Base-by-base conservation (phyloP, 2,888 invertebrate genomes). In the Stenodema calcarata region DNA sequence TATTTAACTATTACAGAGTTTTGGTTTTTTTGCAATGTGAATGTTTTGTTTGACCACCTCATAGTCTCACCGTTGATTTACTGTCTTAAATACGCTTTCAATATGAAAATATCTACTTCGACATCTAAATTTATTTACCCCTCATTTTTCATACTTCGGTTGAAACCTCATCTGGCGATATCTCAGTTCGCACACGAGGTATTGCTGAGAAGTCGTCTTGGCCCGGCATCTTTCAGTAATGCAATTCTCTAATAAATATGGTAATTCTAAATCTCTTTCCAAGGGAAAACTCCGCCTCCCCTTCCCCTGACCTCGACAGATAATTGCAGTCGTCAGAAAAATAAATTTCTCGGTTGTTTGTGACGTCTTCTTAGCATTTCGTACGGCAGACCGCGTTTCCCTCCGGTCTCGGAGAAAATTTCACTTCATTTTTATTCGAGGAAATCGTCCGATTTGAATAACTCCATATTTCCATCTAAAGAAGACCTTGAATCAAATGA, bases 171-270 rank as follows among this genome's bases (percentile, higher is more conserved):
- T 50, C 50, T n/a, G 16, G 50, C 50, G 16, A 50, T 50, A 50
- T 50, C n/a, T 50, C n/a, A n/a, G 50, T 50, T 50, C 50, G 6
- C 50, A 6, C 50, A n/a, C 50, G 50, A 50, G n/a, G 16, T 44
- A 44, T 44, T 44, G 14, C 44, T 44, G 44, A 44, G 44, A 44
- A 44, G 44, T 44, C 44, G 44, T 16, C 50, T 16, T 18, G n/a
- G 62, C 23, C 18, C 62, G 62, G 62, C 1, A 62, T 73, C 35
- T 35, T 18, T 16, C 41, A 73, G 73, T 73, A 35, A 73, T 73
- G 41, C 73, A 41, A 30, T 73, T 35, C 41, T 35, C 70, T 73
- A 73, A 73, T 73, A 73, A 73, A 30, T 73, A 73, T 73, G 73
- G 35, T 73, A 73, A 73, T 73, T 73, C 18, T 41, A 73, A 73